Base-by-base conservation (phyloP, 2,888 invertebrate species). In the Ornithoptera alexandrae region DNA sequence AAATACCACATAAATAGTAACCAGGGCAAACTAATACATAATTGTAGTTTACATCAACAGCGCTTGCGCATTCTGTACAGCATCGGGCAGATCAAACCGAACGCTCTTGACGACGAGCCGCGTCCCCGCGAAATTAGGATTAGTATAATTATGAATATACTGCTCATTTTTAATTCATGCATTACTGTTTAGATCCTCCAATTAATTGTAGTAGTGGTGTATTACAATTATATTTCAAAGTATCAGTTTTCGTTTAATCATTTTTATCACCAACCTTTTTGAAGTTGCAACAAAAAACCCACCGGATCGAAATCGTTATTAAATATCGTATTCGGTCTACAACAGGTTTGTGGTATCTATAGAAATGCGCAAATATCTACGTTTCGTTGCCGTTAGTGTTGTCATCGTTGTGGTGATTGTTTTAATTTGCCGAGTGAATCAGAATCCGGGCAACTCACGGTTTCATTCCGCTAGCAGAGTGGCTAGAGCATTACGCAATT, bases 301-400 rank as follows among this genome's bases (percentile, higher is more conserved):
- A 10, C 5, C 42, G 22, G 39, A 1, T 15, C 24, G 20, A 20
- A 50, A 15, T 62, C 24, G 62, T 24, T 62, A 50, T 65, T 56
- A 56, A 20, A 22, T 7, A 30, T 66, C 60, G 56, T 42, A 30
- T 62, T 57, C 17, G 53, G 12, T 62, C 60, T 20, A 22, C 36
- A 59, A 65, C 58, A 30, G 56, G 30, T 62, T 36, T 59, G 4
- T 30, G 59, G 22, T 61, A 36, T 36, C 60, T 22, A 46, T 46
- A 69, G 53, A 65, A 72, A 89, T 89, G 88, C 85, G 85, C 74
- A 74, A 78, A 71, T 62, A 79, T 15, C 70, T 81, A 24, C 85
- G 87, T 66, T 78, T 84, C 20, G 62, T 78, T 17, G 70, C 79
- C 5, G 74, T 78, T 10, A 82, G 76, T 8, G 72, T 81, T 15